These are phyloP conservation scores for Pelusios castaneus DNA, from an alignment of 2,113 vertebrate genomes.

Conservation along the genomic window DNA sequence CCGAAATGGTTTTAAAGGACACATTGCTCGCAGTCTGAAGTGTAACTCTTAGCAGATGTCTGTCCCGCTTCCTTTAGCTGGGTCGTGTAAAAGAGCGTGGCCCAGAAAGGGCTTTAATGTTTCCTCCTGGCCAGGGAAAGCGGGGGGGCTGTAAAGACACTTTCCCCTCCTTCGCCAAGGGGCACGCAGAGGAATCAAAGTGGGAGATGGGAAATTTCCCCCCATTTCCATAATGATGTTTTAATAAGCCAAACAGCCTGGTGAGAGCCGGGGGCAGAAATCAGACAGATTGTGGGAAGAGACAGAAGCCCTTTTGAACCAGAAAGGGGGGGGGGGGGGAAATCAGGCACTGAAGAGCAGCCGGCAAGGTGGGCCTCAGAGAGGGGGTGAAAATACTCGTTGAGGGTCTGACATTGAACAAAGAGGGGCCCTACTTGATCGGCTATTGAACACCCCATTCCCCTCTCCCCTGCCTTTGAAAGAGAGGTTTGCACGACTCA, in stretches of 20 bases:
- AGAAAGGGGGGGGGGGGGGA: too few species aligned
- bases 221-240: constrained; percentile 76
- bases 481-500: too few species aligned
- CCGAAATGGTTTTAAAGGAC: too few species aligned
- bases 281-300: neutral
- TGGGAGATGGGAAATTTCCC: constrained; percentile 70
- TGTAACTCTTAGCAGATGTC: too few species aligned
- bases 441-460: neutral
- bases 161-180: neutral
- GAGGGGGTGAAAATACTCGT: neutral
- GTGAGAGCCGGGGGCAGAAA: neutral
- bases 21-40: too few species aligned
- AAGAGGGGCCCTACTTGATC: neutral
- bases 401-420: too few species aligned
- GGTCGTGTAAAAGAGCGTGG: neutral
- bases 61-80: too few species aligned
- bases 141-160: accelerated
- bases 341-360: too few species aligned
- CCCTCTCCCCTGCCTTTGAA: neutral
- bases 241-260: constrained; percentile 64
- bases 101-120: neutral
- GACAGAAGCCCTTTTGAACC: neutral
- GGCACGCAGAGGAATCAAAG: neutral
- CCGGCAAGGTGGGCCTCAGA: neutral
- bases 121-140: neutral